Conservation (phyloP, 2,797 vertebrate species). For the Tenualosa ilisha region DNA sequence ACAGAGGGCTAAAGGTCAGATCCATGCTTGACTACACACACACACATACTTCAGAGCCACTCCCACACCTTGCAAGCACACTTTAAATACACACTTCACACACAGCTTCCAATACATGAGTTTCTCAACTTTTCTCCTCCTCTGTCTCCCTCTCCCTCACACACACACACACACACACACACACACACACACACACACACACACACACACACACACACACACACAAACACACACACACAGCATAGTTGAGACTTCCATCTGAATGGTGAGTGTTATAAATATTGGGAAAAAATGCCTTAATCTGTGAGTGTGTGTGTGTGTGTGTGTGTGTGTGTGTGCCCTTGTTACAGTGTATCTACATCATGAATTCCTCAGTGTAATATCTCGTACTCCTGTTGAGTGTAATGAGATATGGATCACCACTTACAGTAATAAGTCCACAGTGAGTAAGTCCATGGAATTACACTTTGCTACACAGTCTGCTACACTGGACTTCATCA, state of each 20-base stretch:
- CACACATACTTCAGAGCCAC: conserved; percentile 32
- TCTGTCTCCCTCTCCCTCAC: neutral
- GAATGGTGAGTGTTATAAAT: neutral
- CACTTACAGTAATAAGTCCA: too few species aligned
- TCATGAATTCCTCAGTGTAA: too few species aligned
- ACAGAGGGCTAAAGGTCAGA: neutral
- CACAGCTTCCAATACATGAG: neutral
- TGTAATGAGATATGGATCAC: too few species aligned
- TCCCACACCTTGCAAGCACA: conserved; percentile 47
- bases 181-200: neutral
- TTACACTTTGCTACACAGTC: too few species aligned
- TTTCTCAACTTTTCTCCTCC: neutral
- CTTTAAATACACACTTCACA: conserved; percentile 44
- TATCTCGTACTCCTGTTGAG: too few species aligned
- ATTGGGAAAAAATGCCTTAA: neutral
- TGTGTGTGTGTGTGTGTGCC: too few species aligned
- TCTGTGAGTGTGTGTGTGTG: neutral
- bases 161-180: neutral
- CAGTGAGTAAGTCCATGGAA: too few species aligned
- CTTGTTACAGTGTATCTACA: too few species aligned
- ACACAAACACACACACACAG: neutral
- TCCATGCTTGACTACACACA: neutral
- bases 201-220: neutral
- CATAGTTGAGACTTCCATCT: neutral
- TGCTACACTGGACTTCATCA: too few species aligned